phyloP scores from a whole-genome alignment of 2,113 vertebrate species.

The Cyphomyrus plagiostoma region DNA sequence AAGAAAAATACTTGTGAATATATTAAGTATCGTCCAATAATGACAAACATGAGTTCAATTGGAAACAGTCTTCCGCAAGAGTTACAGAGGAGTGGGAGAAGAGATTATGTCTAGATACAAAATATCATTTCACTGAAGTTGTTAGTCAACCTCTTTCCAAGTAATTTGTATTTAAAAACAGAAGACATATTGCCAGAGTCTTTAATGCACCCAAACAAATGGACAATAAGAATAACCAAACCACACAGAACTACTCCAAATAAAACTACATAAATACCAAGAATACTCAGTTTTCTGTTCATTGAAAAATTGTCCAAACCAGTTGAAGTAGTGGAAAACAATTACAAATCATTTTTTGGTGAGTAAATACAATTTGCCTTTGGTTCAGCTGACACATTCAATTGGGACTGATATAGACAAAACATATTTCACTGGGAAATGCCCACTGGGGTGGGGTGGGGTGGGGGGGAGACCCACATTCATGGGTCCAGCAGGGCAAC shows the following conservation, averaged over 20 bases:
- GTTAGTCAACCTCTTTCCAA: background rate
- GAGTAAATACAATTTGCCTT: conserved; percentile 9
- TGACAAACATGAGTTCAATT: background rate
- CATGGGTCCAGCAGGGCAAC: background rate
- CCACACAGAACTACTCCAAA: background rate
- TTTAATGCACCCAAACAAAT: background rate
- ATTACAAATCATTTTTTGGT: background rate
- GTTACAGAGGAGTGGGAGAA: background rate
- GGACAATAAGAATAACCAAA: background rate
- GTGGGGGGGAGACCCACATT: too few species aligned
- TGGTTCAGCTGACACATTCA: background rate
- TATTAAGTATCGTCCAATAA: background rate
- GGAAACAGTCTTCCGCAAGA: background rate
- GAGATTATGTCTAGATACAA: conserved; percentile 4
- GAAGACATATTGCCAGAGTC: background rate
- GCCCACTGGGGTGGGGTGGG: background rate
- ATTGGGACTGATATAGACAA: background rate
- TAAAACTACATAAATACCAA: background rate
- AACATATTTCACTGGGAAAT: background rate
- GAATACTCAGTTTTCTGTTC: background rate
- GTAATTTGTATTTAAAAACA: conserved; percentile 14
- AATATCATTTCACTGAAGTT: background rate
- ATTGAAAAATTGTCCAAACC: background rate
- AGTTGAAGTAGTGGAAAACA: background rate
- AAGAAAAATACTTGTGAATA: background rate